Conservation (phyloP, 2,888 invertebrate genomes). For the Mimachlamys varia region DNA sequence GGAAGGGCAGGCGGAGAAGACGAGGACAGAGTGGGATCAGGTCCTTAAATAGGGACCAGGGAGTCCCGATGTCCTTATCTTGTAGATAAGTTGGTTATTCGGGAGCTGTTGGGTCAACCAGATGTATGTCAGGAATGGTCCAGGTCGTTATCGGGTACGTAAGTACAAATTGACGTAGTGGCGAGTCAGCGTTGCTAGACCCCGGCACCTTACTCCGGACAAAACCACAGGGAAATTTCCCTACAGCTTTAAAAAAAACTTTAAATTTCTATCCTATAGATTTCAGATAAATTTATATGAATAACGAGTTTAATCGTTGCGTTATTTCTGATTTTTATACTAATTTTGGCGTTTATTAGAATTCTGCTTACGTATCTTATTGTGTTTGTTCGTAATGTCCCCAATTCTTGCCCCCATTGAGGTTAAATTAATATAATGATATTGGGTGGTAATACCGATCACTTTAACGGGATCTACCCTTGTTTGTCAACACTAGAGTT, state of each 20-base stretch:
- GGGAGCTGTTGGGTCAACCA: neutral
- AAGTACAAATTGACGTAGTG: neutral
- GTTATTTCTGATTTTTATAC: neutral
- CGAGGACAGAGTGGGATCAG: neutral
- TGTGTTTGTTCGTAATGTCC: neutral
- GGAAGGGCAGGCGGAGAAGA: slow-evolving; percentile 14
- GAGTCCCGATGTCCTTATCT: neutral
- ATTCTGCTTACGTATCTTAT: neutral
- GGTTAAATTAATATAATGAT: neutral
- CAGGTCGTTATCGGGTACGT: neutral
- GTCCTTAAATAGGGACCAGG: neutral
- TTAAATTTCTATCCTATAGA: neutral
- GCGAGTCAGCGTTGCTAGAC: slow-evolving; percentile 21
- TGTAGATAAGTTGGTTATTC: neutral
- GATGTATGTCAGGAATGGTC: neutral
- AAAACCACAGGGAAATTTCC: neutral
- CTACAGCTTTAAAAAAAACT: neutral
- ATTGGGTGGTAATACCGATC: neutral
- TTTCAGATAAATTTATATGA: neutral
- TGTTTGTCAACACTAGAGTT: slow-evolving; percentile 24
- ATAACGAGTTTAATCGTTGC: no score
- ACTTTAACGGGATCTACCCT: neutral
- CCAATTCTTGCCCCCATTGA: neutral
- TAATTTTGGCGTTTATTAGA: neutral
- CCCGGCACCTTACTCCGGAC: neutral